Evolutionary conservation across 2,888 invertebrate species (phyloP), one percentile per base, ranked within the genome.

Genomic region (Hypena proboscidalis): DNA sequence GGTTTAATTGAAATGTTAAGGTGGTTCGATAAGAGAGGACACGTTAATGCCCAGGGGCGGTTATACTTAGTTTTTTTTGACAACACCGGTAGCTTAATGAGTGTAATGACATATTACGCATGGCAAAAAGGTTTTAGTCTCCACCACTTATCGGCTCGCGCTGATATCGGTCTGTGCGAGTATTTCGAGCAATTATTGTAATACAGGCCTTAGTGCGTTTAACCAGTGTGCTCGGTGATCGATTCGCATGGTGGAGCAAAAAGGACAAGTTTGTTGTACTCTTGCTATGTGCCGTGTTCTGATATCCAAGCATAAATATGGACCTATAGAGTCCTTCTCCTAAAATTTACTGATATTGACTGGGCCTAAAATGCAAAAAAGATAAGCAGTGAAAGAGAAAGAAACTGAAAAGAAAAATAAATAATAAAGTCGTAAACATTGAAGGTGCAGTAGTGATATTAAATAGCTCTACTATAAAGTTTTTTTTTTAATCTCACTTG

Each of bases 1-100:
- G 64, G 47, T 74, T 77, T 90, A 87, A 90, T 90, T 90, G 88
- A 88, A 88, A 89, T 83, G 85, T 88, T 82, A 76, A 78, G 74
- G 69, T 65, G 63, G 49, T 44, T 45, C 67, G 87, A 85, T 85
- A 84, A 80, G 51, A 70, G 64, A 47, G 67, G 62, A 70, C 70
- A 61, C 76, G 72, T 84, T 82, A 84, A 83, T 79, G 80, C 71
- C 68, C 58, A 60, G 64, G 69, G 73, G 70, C 61, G 77, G 70
- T 76, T 77, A 75, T 50, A 49, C 50, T 51, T 47, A 65, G 47
- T 51, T 75, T 36, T 66, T 64, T 74, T 69, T 68, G 67, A 70
- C 70, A 72, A 70, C 70, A 59, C 58, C 40, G 55, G 65, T 55
- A 61, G 59, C 58, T 59, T 68, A 67, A 72, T 61, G 63, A 62